Base-by-base conservation (phyloP, 1,140 invertebrate species). In the Papilio polyxenes region DNA sequence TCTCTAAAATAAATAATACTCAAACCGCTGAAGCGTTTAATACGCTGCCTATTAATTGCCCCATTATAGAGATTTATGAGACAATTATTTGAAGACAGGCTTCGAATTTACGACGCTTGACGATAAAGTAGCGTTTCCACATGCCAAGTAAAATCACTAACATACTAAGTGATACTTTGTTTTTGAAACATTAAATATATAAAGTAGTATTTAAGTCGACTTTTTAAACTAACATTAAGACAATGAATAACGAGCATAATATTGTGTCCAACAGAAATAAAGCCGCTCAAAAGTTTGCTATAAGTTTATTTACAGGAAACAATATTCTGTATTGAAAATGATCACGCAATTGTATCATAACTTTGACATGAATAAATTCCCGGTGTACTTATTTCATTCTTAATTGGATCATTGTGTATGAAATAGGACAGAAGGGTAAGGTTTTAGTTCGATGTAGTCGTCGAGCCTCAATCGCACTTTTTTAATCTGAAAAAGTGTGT, bases 11-110 rank as follows among this genome's bases (percentile, higher is more conserved):
- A 56, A 56, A 11, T 11, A 72, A 65, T 65, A 65, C 59, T 62
- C 59, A 65, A 65, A 65, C 23, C 31, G 13, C 65, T 72, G 65
- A 72, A 72, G 65, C 65, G 15, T 72, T 72, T 72, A 72, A 72
- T 72, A 40, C 65, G 31, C 3, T 37, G 65, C 65, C 65, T 72
- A 72, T 72, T 72, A 37, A 72, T 72, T 31, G 65, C 13, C 13
- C 65, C 31, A 72, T 72, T 72, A 72, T 72, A 72, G 13, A 72
- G 65, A 72, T 72, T 72, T 72, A 72, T 17, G 65, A 72, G 13
- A 72, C 65, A 72, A 72, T 72, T 72, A 72, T 72, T 37, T 72
- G 65, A 72, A 37, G 65, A 72, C 62, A 23, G 20, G 23, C 23
- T 37, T 31, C 13, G 65, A 72, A 72, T 72, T 72, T 72, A 72